Evolutionary conservation across 2,888 invertebrate genomes (phyloP).

Genomic region (Aphrophora alni): DNA sequence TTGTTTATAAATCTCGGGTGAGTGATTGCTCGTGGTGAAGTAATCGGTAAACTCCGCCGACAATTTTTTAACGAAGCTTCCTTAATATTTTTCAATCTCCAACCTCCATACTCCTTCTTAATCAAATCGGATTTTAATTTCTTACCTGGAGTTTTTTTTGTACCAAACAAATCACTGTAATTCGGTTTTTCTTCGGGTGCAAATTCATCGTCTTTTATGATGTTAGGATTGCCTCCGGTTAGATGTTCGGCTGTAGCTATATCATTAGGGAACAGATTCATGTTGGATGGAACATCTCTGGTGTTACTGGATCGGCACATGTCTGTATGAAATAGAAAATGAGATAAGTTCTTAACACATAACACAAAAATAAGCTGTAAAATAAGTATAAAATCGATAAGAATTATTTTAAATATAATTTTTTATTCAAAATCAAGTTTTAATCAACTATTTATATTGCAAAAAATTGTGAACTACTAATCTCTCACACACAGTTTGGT

Average conservation of each 20-base stretch:
- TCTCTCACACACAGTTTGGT: too few relatives aligned
- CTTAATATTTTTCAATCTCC: conserved; percentile 14
- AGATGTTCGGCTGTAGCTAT: conserved; percentile 75
- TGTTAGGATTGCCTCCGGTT: conserved; percentile 73
- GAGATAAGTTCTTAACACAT: too few relatives aligned
- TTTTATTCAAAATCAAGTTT: too few relatives aligned
- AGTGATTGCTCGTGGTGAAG: conserved; percentile 56
- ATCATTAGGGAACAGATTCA: conserved; percentile 83
- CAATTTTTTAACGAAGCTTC: conserved; percentile 17
- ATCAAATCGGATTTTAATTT: conserved; percentile 48
- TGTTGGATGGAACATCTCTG: conserved; percentile 62
- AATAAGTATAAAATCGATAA: background rate
- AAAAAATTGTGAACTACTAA: too few relatives aligned
- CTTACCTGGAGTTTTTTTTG: conserved; percentile 54
- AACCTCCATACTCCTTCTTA: conserved; percentile 34
- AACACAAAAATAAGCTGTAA: background rate
- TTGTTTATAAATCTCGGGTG: conserved; percentile 60
- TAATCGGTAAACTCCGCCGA: conserved; percentile 26
- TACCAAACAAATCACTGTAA: conserved; percentile 63
- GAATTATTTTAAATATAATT: background rate
- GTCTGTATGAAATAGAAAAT: background rate
- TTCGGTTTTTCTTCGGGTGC: conserved; percentile 62
- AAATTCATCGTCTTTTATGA: conserved; percentile 67
- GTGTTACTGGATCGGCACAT: conserved; percentile 48
- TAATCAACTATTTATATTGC: too few relatives aligned